Evolutionary conservation across 2,888 invertebrate genomes (phyloP).

Genomic region (Nomada fucata): DNA sequence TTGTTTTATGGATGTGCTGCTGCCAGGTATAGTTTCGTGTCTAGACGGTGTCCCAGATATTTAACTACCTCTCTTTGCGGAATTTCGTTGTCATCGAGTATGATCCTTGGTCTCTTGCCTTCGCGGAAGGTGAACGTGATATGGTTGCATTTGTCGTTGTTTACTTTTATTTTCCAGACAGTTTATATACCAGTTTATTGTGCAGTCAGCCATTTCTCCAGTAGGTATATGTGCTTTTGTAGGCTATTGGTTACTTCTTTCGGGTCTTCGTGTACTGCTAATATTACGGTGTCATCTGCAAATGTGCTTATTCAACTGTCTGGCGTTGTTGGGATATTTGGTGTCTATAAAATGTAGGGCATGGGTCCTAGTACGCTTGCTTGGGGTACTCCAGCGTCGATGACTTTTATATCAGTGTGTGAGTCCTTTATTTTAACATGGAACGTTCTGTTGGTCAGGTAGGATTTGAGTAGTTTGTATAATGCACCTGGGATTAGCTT

Average conservation of each 20-base stretch:
- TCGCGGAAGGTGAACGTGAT: not conserved
- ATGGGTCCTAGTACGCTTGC: not conserved
- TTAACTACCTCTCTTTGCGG: constrained; percentile 44
- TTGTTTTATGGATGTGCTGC: constrained; percentile 24
- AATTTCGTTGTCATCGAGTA: constrained; percentile 38
- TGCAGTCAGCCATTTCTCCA: not conserved
- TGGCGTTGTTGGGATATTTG: not conserved
- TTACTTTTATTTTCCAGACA: not conserved
- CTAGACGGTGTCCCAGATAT: constrained; percentile 60
- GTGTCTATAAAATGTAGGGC: not conserved
- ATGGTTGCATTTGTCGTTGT: not conserved
- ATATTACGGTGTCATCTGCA: not conserved
- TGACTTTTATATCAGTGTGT: not conserved
- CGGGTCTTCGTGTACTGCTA: not conserved
- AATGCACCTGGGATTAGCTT: constrained; percentile 19
- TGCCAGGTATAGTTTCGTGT: constrained; percentile 48
- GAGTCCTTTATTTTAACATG: not conserved
- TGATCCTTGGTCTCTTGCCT: constrained; percentile 18
- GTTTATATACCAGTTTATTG: too few relatives aligned
- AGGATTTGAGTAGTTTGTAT: constrained; percentile 26
- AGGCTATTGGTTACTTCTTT: not conserved
- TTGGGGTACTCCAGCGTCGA: not conserved
- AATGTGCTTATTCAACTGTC: not conserved
- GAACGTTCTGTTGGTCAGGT: not conserved
- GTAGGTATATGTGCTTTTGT: not conserved